Percentiles rank a stretch among this genome's conserved stretches.
phyloP scores from a whole-genome alignment of 2,888 invertebrate species.

The Nemotelus pantherinus region DNA sequence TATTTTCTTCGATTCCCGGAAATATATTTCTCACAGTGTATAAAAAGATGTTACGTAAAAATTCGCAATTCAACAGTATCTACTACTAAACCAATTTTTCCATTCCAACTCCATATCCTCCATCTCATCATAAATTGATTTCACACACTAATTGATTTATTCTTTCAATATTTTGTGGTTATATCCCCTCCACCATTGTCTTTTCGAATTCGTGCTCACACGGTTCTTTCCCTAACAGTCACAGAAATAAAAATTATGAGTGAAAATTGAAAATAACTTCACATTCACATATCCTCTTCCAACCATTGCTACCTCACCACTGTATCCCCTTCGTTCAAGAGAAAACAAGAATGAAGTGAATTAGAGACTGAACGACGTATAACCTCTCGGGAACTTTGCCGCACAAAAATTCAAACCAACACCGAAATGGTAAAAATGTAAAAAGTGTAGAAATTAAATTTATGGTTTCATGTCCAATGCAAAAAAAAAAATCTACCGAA shows the following conservation, averaged over 20 bases:
- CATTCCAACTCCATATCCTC: neutral
- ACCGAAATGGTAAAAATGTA: constrained; percentile 9
- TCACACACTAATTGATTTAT: constrained; percentile 9
- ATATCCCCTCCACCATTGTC: neutral
- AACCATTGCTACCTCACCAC: neutral
- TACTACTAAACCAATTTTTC: neutral
- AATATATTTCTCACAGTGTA: too few relatives aligned
- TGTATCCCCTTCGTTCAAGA: neutral
- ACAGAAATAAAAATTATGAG: constrained; percentile 37
- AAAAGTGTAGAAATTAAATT: constrained; percentile 43
- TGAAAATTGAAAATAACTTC: constrained; percentile 45
- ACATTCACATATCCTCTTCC: constrained; percentile 25
- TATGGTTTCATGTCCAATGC: constrained; percentile 26
- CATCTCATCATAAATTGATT: neutral
- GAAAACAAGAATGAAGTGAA: constrained; percentile 16
- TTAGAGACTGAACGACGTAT: constrained; percentile 27
- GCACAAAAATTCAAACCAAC: constrained; percentile 20
- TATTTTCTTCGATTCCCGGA: too few relatives aligned
- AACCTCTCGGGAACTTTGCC: constrained; percentile 15
- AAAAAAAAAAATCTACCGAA: neutral
- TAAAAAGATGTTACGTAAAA: too few relatives aligned
- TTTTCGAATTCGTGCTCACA: neutral
- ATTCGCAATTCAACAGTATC: too few relatives aligned
- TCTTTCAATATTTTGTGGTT: neutral
- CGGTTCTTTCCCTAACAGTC: neutral